A percentile compares a stretch with the other conserved stretches of the same genome.
Evolutionary conservation across 2,797 vertebrate species (phyloP).

Genomic region (Bovichtus variegatus): DNA sequence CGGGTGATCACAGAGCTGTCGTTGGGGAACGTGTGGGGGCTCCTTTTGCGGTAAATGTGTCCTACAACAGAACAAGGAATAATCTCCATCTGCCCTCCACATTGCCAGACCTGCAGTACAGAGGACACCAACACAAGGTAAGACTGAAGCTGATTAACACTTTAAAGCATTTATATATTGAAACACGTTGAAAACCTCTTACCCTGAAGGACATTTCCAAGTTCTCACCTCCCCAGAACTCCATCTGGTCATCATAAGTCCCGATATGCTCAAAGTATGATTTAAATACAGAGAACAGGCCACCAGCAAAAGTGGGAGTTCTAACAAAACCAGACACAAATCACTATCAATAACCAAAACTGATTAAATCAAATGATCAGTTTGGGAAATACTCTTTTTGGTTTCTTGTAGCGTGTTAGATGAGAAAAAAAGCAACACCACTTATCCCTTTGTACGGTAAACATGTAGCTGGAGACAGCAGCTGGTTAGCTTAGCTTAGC

Average conservation of each 20-base stretch:
- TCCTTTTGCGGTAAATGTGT: slow-evolving; percentile 89
- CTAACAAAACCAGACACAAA: slow-evolving; percentile 65
- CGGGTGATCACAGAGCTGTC: slow-evolving; percentile 81
- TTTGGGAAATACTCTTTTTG: not conserved
- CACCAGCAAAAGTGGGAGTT: slow-evolving; percentile 89
- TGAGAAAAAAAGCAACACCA: not conserved
- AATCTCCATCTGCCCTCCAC: slow-evolving; percentile 90
- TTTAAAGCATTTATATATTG: not conserved
- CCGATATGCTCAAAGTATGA: slow-evolving; percentile 90
- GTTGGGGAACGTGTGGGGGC: slow-evolving; percentile 88
- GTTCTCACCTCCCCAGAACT: slow-evolving; percentile 94
- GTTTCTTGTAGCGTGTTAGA: not conserved
- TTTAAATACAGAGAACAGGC: slow-evolving; percentile 90
- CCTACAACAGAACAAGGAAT: slow-evolving; percentile 92
- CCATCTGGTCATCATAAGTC: slow-evolving; percentile 91
- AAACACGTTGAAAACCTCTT: slow-evolving; percentile 59
- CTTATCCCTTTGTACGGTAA: too few relatives aligned
- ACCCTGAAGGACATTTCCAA: slow-evolving; percentile 94
- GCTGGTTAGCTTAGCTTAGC: too few relatives aligned
- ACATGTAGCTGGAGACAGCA: too few relatives aligned
- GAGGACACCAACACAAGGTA: not conserved
- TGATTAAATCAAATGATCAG: not conserved
- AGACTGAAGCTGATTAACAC: not conserved
- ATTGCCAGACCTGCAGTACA: slow-evolving; percentile 88
- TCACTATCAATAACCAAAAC: not conserved